Conservation (phyloP, 2,797 vertebrate genomes). For the Tenualosa ilisha region DNA sequence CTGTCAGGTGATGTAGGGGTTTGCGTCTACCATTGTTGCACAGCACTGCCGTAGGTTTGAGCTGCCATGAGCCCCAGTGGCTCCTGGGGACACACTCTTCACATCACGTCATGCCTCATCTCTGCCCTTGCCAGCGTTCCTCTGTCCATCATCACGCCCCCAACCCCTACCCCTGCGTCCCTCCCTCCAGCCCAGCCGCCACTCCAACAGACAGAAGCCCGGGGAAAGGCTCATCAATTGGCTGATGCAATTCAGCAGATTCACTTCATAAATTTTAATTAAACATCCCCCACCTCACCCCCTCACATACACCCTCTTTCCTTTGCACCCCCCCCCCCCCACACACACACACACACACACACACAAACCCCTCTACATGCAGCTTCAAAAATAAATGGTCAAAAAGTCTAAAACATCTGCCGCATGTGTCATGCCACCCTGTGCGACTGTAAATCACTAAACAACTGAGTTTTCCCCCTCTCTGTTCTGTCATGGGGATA, state of each 20-base stretch:
- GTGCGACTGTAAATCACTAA: slow-evolving; percentile 88
- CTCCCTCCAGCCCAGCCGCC: background rate
- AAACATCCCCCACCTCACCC: slow-evolving; percentile 71
- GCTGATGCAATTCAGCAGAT: slow-evolving; percentile 96
- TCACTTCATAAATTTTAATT: slow-evolving; percentile 99
- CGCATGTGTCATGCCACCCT: slow-evolving; percentile 92
- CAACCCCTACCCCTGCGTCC: background rate
- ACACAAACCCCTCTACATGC: background rate
- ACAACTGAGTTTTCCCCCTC: background rate
- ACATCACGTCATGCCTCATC: slow-evolving; percentile 74
- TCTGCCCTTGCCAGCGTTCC: slow-evolving; percentile 90
- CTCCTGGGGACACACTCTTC: slow-evolving; percentile 59
- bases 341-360: background rate
- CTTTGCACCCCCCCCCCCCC: background rate
- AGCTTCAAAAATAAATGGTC: slow-evolving; percentile 92
- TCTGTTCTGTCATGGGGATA: background rate
- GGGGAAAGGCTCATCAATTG: slow-evolving; percentile 89
- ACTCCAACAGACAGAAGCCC: slow-evolving; percentile 80
- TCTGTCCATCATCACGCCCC: slow-evolving; percentile 89
- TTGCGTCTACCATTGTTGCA: background rate
- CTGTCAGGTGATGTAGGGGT: background rate
- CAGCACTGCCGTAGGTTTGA: background rate
- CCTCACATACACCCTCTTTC: slow-evolving; percentile 12
- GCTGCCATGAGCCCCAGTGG: slow-evolving; percentile 54
- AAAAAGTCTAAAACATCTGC: slow-evolving; percentile 99